Conservation (phyloP, 2,888 invertebrate genomes). For the Agriopis leucophaearia region DNA sequence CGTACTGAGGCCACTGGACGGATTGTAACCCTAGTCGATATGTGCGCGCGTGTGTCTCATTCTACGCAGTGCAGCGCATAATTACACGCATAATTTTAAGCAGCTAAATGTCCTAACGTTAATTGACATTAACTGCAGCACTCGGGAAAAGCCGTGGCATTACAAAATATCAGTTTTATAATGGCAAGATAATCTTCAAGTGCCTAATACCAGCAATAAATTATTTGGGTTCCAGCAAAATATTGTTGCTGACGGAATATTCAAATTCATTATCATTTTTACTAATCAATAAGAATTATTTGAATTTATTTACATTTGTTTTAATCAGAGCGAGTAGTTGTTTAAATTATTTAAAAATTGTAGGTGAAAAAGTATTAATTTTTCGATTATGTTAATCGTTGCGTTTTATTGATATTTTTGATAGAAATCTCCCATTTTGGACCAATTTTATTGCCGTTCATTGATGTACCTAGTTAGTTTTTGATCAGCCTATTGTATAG, state of each 20-base stretch:
- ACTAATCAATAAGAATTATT: conserved; percentile 9
- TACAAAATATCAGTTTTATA: neutral
- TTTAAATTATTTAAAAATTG: conserved; percentile 15
- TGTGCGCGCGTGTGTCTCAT: too few relatives aligned
- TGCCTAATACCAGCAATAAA: conserved; percentile 30
- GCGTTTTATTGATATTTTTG: conserved; percentile 34
- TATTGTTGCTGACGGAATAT: conserved; percentile 3
- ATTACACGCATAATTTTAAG: too few relatives aligned
- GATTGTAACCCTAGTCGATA: too few relatives aligned
- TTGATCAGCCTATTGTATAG: conserved; percentile 5
- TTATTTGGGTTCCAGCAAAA: conserved; percentile 7
- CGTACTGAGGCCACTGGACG: too few relatives aligned
- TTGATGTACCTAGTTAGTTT: conserved; percentile 11
- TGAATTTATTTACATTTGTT: conserved; percentile 25
- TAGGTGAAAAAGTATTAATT: conserved; percentile 28
- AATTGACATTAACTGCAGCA: too few relatives aligned
- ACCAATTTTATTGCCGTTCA: conserved; percentile 42
- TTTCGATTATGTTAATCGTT: conserved; percentile 23
- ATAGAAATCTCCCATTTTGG: conserved; percentile 36
- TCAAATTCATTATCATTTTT: conserved; percentile 3
- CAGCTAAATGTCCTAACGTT: too few relatives aligned
- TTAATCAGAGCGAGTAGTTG: conserved; percentile 12
- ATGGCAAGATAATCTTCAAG: conserved; percentile 24
- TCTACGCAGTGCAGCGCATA: too few relatives aligned
- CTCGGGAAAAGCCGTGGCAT: too few relatives aligned